Base-by-base conservation (phyloP, 92 coral and sea anemone species). In the Porites evermanni region DNA sequence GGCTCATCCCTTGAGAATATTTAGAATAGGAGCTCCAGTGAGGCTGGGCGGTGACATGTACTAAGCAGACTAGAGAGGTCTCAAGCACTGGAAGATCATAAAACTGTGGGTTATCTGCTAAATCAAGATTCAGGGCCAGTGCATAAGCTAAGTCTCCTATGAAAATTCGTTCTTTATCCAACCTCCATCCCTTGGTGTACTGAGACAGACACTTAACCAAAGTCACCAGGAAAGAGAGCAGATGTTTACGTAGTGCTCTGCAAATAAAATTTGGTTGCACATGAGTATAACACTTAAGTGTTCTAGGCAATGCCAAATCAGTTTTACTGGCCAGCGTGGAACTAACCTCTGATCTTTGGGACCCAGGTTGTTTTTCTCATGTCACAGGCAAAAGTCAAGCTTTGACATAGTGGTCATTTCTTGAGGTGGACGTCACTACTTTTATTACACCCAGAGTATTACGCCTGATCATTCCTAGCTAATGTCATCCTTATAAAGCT, bases 51-150 rank as follows among this genome's bases (percentile, higher is more conserved):
- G 96, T 91, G 78, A 96, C 78, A 53, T 94, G 96, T 19, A 92
- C 86, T 73, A 96, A 83, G 80, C 99, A 96, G 79, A 93, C 94
- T 3, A 96, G 80, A 14, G 99, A 93, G 7, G 95, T 95, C 89
- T 96, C 99, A 58, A 96, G 71, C 79, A 93, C 91, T 47, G 99
- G 98, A 9, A 96, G 93, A 52, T 96, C 99, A 73, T 96, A 96
- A 80, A 92, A 96, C 82, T 95, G 96, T 9, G 99, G 99, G 67
- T 95, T 96, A 76, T 96, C 99, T 14, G 95, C 96, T 21, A 96
- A 89, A 81, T 95, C 98, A 29, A 96, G 90, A 87, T 96, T 94
- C 67, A 96, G 79, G 8, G 96, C 91, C 59, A 96, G 89, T 32
- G 94, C 93, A 75, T 87, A 91, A 2, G 94, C 95, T 74, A 96